Base-by-base conservation (phyloP, 2,888 invertebrate genomes). In the Gastracanthus pulcherrimus region DNA sequence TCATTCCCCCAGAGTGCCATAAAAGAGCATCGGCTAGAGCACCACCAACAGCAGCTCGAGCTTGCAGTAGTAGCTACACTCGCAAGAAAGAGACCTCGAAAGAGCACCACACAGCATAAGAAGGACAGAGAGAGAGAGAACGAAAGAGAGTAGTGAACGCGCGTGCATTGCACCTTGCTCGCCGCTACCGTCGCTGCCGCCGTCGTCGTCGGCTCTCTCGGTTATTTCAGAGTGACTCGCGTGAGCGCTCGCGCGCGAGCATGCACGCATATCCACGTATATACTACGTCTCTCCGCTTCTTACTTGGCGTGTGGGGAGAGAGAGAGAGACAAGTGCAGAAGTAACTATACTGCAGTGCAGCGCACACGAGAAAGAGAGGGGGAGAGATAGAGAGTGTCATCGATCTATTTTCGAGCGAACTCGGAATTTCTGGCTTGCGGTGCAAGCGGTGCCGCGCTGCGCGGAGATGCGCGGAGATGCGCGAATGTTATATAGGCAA, bases 311-410 rank as follows among this genome's bases (percentile, higher is more conserved):
- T n/a, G n/a, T n/a, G n/a, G n/a, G n/a, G 48, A 60, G 26, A 69
- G 34, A 48, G 41, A 55, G 48, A 75, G 26, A 38, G 16, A 74
- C 23, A 48, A 31, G 34, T 48, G 70, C 51, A 51, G 6, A 34
- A 36, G 34, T n/a, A n/a, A n/a, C n/a, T n/a, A n/a, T n/a, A n/a
- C n/a, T n/a, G n/a, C n/a, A n/a, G 55, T 55, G 62, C 62, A 36
- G 38, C 58, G 38, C 71, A 19, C 34, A 64, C 64, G 48, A 55
- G 19, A n/a, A 3, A n/a, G n/a, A n/a, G n/a, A n/a, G n/a, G n/a
- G n/a, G n/a, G n/a, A n/a, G n/a, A n/a, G n/a, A n/a, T n/a, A n/a
- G 86, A 87, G 89, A 90, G 91, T 91, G 91, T 91, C 90, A 91
- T 91, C 90, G 90, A 91, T 91, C 91, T 91, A 91, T 91, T 91